These are phyloP conservation scores for Antedon bifida DNA, from an alignment of 35 echinoderm and acorn worm species.

Conservation along the genomic window DNA sequence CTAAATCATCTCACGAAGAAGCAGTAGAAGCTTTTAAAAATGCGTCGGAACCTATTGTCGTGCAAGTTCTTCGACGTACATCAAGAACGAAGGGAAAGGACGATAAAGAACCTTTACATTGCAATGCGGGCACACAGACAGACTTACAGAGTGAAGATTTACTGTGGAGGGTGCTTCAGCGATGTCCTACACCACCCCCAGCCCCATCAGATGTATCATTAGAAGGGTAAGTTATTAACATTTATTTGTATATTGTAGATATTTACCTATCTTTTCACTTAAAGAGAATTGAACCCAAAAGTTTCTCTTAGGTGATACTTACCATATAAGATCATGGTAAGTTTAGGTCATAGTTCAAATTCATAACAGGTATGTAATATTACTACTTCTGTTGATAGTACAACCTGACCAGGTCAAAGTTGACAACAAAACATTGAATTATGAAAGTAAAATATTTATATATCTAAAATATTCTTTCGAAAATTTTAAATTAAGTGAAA, in stretches of 20 bases:
- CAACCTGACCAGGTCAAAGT: no score
- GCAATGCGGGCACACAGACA: constrained; percentile 85
- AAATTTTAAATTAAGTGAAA: no score
- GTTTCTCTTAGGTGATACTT: no score
- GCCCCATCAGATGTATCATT: constrained; percentile 26
- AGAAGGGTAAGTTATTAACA: constrained; percentile 45
- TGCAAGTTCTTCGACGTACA: constrained; percentile 71
- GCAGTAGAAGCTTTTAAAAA: constrained; percentile 97
- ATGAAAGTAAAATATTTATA: no score
- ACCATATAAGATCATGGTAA: no score
- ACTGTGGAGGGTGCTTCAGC: constrained; percentile 67
- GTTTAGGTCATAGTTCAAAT: no score
- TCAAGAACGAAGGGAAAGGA: constrained; percentile 20
- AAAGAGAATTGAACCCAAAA: no score
- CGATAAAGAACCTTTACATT: constrained; percentile 40
- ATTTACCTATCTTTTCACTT: neutral
- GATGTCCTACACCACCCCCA: constrained; percentile 36
- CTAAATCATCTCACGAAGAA: constrained; percentile 91
- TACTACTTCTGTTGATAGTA: no score
- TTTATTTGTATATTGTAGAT: neutral
- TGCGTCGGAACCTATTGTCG: constrained; percentile 85
- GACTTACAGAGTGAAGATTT: constrained; percentile 87
- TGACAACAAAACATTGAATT: no score
- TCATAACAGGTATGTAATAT: no score
- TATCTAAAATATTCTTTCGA: no score